Percentiles rank a stretch among this genome's conserved stretches.
Conservation (phyloP, 2,888 invertebrate genomes). For the Crossocerus cetratus region DNA sequence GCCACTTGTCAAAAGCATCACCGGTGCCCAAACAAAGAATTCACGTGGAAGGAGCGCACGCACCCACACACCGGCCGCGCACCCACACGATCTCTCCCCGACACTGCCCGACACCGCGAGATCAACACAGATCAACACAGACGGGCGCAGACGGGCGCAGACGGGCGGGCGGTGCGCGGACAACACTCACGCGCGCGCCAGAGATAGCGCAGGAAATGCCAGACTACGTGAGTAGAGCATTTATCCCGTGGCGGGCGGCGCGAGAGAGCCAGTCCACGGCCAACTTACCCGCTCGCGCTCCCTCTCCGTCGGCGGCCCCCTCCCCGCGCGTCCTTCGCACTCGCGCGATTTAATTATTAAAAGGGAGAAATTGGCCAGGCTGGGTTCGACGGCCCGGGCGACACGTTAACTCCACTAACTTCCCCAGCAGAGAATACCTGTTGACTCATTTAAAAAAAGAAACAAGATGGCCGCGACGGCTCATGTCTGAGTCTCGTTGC, state of each 20-base stretch:
- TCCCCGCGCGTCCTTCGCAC: too few relatives aligned
- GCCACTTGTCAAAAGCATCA: constrained; percentile 63
- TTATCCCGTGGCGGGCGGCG: constrained; percentile 22
- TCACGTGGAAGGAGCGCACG: constrained; percentile 69
- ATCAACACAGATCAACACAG: too few relatives aligned
- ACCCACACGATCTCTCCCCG: too few relatives aligned
- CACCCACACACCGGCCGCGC: constrained; percentile 58
- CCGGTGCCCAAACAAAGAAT: constrained; percentile 68
- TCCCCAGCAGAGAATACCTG: constrained; percentile 42
- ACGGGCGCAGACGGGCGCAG: too few relatives aligned
- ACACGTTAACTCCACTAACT: constrained; percentile 49
- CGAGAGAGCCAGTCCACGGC: too few relatives aligned
- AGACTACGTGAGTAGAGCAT: constrained; percentile 54
- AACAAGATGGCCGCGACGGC: constrained; percentile 57
- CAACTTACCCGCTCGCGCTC: too few relatives aligned
- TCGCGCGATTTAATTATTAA: constrained; percentile 16
- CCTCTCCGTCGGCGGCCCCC: too few relatives aligned
- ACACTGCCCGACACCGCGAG: too few relatives aligned
- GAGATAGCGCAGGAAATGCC: constrained; percentile 67
- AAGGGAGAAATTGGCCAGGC: constrained; percentile 31
- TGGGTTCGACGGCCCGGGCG: constrained; percentile 42
- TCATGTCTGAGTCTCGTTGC: constrained; percentile 21
- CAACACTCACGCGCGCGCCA: constrained; percentile 66
- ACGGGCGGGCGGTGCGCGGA: too few relatives aligned
- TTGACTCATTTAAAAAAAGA: constrained; percentile 47